A percentile compares a stretch with the other conserved stretches of the same genome.
These are phyloP conservation scores for Nemopilema nomurai DNA, from an alignment of 30 jellyfish, hydroid and myxozoan species.

Conservation along the genomic window DNA sequence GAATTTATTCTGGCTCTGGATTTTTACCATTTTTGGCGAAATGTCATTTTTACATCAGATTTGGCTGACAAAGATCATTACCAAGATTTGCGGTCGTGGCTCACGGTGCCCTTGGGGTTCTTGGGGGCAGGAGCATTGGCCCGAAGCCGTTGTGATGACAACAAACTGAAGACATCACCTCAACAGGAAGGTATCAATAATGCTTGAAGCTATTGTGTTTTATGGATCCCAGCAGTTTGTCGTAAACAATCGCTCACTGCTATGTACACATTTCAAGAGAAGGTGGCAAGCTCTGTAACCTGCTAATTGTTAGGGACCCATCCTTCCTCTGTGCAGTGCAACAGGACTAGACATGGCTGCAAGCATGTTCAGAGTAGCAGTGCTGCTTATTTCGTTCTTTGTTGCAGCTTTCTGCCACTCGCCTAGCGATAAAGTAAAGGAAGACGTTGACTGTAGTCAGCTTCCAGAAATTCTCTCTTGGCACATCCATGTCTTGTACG, in stretches of 20 bases:
- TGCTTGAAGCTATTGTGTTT: no score
- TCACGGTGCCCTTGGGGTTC: background rate
- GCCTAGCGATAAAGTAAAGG: background rate
- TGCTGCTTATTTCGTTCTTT: background rate
- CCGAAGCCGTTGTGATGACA: background rate
- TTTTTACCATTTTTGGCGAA: no score
- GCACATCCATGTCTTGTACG: constrained; percentile 43
- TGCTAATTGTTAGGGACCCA: no score
- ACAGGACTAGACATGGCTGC: background rate
- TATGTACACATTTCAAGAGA: no score
- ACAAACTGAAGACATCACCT: background rate
- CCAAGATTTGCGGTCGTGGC: background rate
- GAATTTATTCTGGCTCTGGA: no score
- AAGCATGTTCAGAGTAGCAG: background rate
- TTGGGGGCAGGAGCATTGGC: no score
- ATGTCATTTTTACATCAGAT: no score
- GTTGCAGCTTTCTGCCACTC: background rate
- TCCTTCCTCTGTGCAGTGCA: background rate
- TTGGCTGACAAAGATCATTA: no score
- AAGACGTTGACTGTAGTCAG: background rate
- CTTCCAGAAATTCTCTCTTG: constrained; percentile 12
- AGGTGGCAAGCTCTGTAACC: no score
- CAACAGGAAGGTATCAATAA: no score
- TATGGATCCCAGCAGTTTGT: no score
- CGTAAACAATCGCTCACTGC: no score